Base-by-base conservation (phyloP, 2,113 vertebrate species). In the Lepisosteus osseus region DNA sequence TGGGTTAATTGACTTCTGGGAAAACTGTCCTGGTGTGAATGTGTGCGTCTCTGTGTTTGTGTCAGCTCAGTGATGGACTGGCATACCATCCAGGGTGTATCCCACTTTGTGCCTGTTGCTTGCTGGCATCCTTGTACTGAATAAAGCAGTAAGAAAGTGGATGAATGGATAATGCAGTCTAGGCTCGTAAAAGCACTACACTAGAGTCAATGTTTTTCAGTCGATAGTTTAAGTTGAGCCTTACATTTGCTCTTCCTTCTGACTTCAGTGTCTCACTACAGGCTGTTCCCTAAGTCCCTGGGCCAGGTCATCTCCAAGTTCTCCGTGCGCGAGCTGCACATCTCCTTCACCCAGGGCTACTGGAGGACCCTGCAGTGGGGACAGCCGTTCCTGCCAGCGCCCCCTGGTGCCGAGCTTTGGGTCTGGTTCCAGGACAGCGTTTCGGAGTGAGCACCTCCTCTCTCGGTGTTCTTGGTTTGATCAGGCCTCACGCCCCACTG, bases 351-450 rank as follows among this genome's bases (percentile, higher is more conserved):
- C 0, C 95, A 96, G 83, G 94, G 94, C 42, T 96, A 92, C 87
- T 96, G 95, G 95, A 92, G 96, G 78, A 97, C 96, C 6, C 93
- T 87, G 61, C 89, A 92, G 82, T 99, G 97, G 97, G 96, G 97
- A 0, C 94, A 95, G 79, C 95, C 96, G 0, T 94, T 92, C 47
- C 89, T 95, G 57, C 92, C 95, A 3, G 93, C 97, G 0, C 97
- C 97, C 0, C 90, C 95, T 0, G 92, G 91, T 0, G 90, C 90
- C 0, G 90, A 92, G 65, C 88, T 91, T 54, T 99, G 97, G 97
- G 97, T 95, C 72, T 99, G 97, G 97, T 99, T 99, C 82, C 95
- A 99, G 85, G 89, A 96, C 79, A 89, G 92, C 0, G 94, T 98
- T 42, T 85, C 88, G 0, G 93, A 98, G 97, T 98, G 83, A 92